Conservation (phyloP, 2,888 invertebrate species). For the Andrena marginata region DNA sequence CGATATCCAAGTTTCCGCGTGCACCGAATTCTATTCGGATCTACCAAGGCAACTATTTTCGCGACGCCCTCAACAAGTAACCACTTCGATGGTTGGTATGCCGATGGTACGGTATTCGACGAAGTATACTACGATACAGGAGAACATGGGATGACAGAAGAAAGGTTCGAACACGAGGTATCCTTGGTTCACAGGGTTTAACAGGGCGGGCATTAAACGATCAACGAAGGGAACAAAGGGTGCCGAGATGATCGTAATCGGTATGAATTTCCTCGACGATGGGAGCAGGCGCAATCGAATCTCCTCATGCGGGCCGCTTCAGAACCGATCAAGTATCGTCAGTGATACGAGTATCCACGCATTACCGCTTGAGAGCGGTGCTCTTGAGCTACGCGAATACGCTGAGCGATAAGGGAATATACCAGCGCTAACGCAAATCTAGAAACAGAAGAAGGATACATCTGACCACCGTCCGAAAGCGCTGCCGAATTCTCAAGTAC, state of each 20-base stretch:
- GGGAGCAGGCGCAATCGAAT: constrained; percentile 38
- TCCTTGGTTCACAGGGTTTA: too few relatives aligned
- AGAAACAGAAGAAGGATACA: background rate
- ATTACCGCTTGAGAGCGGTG: background rate
- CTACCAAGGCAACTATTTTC: constrained; percentile 13
- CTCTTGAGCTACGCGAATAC: background rate
- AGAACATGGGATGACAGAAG: too few relatives aligned
- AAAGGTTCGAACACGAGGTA: too few relatives aligned
- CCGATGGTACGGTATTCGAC: too few relatives aligned
- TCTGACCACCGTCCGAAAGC: background rate
- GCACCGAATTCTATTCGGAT: constrained; percentile 30
- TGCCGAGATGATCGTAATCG: constrained; percentile 24
- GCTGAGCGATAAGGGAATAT: background rate
- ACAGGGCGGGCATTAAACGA: background rate
- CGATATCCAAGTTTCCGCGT: constrained; percentile 42
- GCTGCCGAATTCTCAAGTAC: background rate
- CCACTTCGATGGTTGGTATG: too few relatives aligned
- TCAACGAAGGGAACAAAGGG: background rate
- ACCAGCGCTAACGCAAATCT: background rate
- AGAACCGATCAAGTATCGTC: background rate
- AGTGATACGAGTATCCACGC: background rate
- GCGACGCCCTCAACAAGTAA: background rate
- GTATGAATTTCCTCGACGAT: constrained; percentile 50
- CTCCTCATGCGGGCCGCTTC: constrained; percentile 41
- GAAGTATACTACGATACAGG: too few relatives aligned